Conservation (phyloP, 2,797 vertebrate genomes). For the Perodicticus potto region DNA sequence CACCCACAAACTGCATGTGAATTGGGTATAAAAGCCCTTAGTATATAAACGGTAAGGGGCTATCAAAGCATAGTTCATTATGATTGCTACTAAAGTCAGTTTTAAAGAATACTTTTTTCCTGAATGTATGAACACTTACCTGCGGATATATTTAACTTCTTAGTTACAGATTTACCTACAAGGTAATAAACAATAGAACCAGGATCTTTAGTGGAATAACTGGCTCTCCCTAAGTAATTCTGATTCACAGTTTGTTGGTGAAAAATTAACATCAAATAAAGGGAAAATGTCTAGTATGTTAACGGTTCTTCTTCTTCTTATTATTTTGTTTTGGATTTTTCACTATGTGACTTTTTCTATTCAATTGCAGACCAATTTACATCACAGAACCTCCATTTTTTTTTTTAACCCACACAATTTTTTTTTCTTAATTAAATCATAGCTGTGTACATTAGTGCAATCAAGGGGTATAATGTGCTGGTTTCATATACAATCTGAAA, state of each 20-base stretch:
- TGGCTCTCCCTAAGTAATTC: constrained; percentile 33
- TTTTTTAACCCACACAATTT: too few species aligned
- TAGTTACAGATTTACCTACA: constrained; percentile 10
- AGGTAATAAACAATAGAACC: not conserved
- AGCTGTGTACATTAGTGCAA: too few species aligned
- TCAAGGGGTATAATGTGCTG: too few species aligned
- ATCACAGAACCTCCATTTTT: too few species aligned
- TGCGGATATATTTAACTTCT: constrained; percentile 39
- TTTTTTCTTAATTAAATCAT: too few species aligned
- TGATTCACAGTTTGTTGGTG: constrained; percentile 18
- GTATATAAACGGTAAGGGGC: constrained; percentile 27
- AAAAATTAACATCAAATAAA: constrained; percentile 52
- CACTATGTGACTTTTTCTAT: too few species aligned
- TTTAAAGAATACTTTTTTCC: not conserved
- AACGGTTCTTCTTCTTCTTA: not conserved
- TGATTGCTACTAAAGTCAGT: not conserved
- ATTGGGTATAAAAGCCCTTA: constrained; percentile 40
- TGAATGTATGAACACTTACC: not conserved
- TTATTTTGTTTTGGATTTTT: too few species aligned
- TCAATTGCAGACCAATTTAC: too few species aligned
- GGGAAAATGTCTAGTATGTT: not conserved
- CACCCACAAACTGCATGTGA: constrained; percentile 10
- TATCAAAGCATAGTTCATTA: constrained; percentile 34
- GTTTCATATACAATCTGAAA: too few species aligned
- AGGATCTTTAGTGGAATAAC: not conserved